Conservation (phyloP, 2,888 invertebrate genomes). For the Alitta virens region DNA sequence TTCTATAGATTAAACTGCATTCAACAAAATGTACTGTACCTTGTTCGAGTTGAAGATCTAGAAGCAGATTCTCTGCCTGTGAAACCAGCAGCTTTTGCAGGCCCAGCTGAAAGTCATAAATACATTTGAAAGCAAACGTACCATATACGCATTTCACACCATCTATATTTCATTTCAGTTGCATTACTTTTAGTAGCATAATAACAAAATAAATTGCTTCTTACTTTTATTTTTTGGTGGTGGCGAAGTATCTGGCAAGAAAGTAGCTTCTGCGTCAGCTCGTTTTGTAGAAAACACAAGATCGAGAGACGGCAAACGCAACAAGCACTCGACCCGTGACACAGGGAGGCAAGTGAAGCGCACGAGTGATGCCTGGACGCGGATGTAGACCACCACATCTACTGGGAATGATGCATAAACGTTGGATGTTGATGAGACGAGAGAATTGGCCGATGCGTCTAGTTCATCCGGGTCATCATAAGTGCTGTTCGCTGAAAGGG, state of each 20-base stretch:
- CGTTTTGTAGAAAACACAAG: conserved; percentile 80
- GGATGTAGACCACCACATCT: conserved; percentile 96
- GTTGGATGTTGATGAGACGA: conserved; percentile 18
- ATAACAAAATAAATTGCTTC: no score
- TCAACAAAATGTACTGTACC: no score
- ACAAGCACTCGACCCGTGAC: conserved; percentile 34
- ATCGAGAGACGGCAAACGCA: conserved; percentile 83
- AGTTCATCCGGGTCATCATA: conserved; percentile 1
- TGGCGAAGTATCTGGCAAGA: conserved; percentile 13
- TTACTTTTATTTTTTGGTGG: conserved; percentile 13
- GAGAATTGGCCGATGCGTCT: conserved; percentile 24
- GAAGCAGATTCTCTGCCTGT: no score
- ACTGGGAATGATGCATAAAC: conserved; percentile 78
- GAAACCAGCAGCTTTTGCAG: no score
- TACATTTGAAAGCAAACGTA: no score
- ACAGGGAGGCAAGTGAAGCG: conserved; percentile 76
- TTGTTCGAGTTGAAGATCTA: no score
- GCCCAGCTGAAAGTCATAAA: no score
- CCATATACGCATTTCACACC: no score
- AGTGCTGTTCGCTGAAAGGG: no score
- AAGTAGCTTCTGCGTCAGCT: conserved; percentile 36
- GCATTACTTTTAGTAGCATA: no score
- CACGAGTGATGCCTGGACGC: conserved; percentile 67
- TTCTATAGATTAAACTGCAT: no score
- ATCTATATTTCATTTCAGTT: no score